Base-by-base conservation (phyloP, 2,888 invertebrate species). In the Malacosoma neustria region DNA sequence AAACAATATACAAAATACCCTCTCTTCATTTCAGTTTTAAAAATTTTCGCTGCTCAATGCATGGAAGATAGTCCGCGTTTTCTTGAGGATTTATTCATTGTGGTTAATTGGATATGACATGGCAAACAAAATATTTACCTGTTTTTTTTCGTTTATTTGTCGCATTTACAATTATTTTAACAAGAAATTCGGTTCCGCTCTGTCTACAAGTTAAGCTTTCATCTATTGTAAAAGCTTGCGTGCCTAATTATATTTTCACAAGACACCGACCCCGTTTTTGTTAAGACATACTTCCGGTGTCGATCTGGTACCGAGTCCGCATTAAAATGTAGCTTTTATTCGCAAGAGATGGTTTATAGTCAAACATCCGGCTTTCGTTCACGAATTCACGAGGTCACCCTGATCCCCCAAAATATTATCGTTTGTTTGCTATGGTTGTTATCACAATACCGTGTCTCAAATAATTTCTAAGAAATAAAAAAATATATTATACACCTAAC, bases 331-430 rank as follows among this genome's bases (percentile, higher is more conserved):
- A 62, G 22, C 22, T 7, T 22, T 66, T 64, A 65, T 57, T 59
- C 63, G 58, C 49, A 72, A 67, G 71, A 71, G 67, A 56, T 13
- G 72, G 79, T 77, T 74, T 73, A 64, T 66, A 67, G 57, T 67
- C 65, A 77, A 77, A 82, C 79, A 81, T 84, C 82, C 82, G 81
- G 80, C 72, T 79, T 72, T 69, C 56, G 54, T 52, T 53, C 51
- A 57, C 56, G 60, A 54, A 56, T 56, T 37, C 41, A 40, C 49
- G 53, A 52, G 45, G 52, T 59, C 57, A 60, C 40, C 48, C 37
- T 43, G 39, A 33, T 41, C 36, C 41, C 31, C 32, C 38, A 36
- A 41, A 49, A 49, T 46, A 46, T 44, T 42, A 43, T 44, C 39
- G 35, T 36, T 36, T 43, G 37, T 43, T 37, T 43, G 40, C 34